These are phyloP conservation scores for Beroe forskalii DNA, from an alignment of 37 sponge, comb jelly and placozoan genomes.

Conservation along the genomic window DNA sequence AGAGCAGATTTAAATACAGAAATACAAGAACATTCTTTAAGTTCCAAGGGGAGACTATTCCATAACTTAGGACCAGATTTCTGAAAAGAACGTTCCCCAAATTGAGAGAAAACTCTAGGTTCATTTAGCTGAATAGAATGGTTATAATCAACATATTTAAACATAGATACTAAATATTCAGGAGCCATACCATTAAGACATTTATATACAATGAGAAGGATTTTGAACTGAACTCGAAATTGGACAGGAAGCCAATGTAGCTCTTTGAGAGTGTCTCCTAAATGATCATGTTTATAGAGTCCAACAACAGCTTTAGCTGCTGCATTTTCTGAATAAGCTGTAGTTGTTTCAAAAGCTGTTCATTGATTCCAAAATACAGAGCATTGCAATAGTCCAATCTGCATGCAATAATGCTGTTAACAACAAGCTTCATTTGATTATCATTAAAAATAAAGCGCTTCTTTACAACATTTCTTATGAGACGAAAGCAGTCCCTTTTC, in stretches of 20 bases:
- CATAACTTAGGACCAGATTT: too few relatives aligned
- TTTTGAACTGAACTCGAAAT: background rate
- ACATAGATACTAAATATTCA: background rate
- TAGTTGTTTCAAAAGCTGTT: background rate
- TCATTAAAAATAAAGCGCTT: background rate
- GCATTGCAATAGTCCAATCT: constrained; percentile 5
- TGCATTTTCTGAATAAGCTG: background rate
- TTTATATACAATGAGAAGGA: background rate
- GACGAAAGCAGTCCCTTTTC: background rate
- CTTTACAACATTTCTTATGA: background rate
- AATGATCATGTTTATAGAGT: background rate
- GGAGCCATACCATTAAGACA: background rate
- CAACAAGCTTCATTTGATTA: background rate
- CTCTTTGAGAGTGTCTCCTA: background rate
- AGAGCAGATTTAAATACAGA: too few relatives aligned
- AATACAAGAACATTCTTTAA: too few relatives aligned
- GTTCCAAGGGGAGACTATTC: too few relatives aligned
- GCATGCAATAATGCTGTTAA: background rate
- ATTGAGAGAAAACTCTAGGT: background rate
- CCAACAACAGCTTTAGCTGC: background rate
- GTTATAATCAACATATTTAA: background rate
- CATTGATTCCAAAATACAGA: background rate
- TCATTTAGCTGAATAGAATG: too few relatives aligned
- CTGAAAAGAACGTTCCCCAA: too few relatives aligned
- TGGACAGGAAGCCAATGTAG: background rate